Evolutionary conservation across 1,140 invertebrate species (phyloP), one percentile per base, ranked within the genome.

Genomic region (Ylistrum balloti): DNA sequence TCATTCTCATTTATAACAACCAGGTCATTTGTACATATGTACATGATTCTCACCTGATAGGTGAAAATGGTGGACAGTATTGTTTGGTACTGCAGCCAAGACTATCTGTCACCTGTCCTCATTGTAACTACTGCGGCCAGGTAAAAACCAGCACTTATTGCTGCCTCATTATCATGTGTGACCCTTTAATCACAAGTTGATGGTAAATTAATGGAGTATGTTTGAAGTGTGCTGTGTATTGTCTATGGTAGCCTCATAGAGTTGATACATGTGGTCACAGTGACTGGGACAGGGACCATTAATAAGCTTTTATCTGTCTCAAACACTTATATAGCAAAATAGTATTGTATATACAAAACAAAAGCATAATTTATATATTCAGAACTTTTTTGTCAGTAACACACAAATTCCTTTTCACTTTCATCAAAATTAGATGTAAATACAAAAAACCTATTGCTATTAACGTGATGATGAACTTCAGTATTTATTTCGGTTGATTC

Each of bases 161-260:
- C 28, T 17, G 56, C 56, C n/a, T 74, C 56, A 74, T 74, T 74
- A 74, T 74, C 22, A 74, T 28, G 56, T 1, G 22, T 17, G n/a
- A 74, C 56, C 56, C 56, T 74, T 74, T 74, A 74, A 74, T 74
- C 56, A 74, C n/a, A 74, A 5, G 22, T 28, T 74, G 56, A 74
- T 74, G 56, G n/a, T 74, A n/a, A 74, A 74, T 74, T 74, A 74
- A 74, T 74, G 56, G 56, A 74, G 5, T n/a, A 2, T 74, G 56
- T 74, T 74, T 74, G 56, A 74, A 74, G n/a, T 74, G 56, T 74
- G 17, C 41, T 45, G 41, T 45, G n/a, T 74, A 74, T 74, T 74
- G 56, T 74, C 56, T 74, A 9, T 3, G 56, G 15, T 0, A 74
- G 56, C 56, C n/a, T 38, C 13, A 13, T n/a, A 28, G 56, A 74